phyloP scores from a whole-genome alignment of 1,140 invertebrate genomes.

The Ladona fulva region DNA sequence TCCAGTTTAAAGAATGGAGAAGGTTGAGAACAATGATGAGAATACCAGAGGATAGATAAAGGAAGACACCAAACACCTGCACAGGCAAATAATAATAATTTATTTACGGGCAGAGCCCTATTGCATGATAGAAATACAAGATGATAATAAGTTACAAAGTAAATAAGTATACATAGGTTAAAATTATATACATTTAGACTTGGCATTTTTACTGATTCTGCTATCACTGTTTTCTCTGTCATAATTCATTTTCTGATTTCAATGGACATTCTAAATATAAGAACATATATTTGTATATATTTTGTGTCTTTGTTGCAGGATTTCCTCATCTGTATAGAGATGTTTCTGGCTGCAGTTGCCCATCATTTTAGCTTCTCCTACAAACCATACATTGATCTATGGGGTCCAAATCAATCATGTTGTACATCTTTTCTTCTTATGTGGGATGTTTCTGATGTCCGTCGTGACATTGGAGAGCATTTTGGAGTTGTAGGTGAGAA shows the following conservation, averaged over 20 bases:
- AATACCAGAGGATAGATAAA: too few species aligned
- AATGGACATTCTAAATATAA: neutral
- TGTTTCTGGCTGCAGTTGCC: conserved; percentile 90
- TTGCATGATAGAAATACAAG: too few species aligned
- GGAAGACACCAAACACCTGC: too few species aligned
- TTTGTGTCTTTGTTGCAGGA: conserved; percentile 47
- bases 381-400: conserved; percentile 63
- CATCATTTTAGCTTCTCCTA: conserved; percentile 94
- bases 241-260: conserved; percentile 16
- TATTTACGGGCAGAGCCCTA: too few species aligned
- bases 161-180: too few species aligned
- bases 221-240: too few species aligned
- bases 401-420: conserved; percentile 40
- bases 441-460: conserved; percentile 92
- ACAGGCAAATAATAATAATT: too few species aligned
- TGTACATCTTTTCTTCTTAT: conserved; percentile 64
- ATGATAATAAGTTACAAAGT: too few species aligned
- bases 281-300: conserved; percentile 1
- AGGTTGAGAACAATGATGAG: too few species aligned
- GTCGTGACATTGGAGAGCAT: conserved; percentile 84
- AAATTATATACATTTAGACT: too few species aligned
- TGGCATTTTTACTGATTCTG: too few species aligned
- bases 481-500: conserved; percentile 63
- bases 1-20: too few species aligned
- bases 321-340: conserved; percentile 94